Conservation (phyloP, 2,797 vertebrate species). For the Rhinophrynus dorsalis region DNA sequence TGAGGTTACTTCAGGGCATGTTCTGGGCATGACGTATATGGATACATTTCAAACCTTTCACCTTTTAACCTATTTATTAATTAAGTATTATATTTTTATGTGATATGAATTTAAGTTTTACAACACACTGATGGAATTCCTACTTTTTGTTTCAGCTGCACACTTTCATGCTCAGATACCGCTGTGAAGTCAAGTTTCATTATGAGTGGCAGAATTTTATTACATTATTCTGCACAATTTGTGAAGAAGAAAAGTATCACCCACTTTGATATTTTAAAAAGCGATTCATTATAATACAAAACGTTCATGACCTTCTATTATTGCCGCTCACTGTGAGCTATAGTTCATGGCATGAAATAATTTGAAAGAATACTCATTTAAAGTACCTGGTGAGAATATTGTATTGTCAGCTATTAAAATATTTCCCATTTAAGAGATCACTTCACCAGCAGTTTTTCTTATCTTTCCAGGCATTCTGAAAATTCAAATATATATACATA, state of each 20-base stretch:
- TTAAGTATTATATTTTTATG: background rate
- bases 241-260: conserved; percentile 19
- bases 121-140: background rate
- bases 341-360: conserved; percentile 23
- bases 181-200: conserved; percentile 7
- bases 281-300: conserved; percentile 32
- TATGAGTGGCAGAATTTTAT: conserved; percentile 20
- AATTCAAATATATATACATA: background rate
- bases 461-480: conserved; percentile 6
- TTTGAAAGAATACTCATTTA: conserved; percentile 25
- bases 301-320: conserved; percentile 31
- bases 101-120: conserved; percentile 1
- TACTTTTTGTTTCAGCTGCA: background rate
- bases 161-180: background rate
- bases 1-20: too few species aligned
- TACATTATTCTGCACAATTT: conserved; percentile 30
- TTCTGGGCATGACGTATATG: too few species aligned
- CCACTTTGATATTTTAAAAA: conserved; percentile 41
- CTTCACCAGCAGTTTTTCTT: conserved; percentile 1
- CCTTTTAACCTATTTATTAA: background rate
- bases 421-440: conserved; percentile 4
- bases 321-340: conserved; percentile 13
- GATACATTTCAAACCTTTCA: background rate
- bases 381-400: conserved; percentile 16
- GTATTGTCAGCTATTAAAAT: conserved; percentile 15